Conservation (phyloP, 2,113 vertebrate genomes). For the Lonchura striata region DNA sequence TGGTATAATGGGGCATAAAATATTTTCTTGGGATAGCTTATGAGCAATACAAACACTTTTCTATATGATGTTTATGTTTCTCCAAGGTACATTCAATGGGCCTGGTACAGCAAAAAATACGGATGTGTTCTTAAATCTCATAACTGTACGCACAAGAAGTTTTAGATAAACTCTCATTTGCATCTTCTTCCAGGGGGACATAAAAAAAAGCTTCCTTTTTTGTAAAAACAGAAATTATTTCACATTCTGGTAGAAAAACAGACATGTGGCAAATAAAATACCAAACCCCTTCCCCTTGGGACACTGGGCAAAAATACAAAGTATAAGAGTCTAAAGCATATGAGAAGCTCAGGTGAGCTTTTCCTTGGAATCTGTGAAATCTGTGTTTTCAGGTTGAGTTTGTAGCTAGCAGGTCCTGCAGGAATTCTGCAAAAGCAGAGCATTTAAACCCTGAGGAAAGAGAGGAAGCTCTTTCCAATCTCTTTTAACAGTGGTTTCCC, state of each 20-base stretch:
- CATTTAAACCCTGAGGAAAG: conserved; percentile 27
- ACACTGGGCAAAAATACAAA: neutral
- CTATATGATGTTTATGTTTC: neutral
- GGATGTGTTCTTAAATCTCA: neutral
- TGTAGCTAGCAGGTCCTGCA: conserved; percentile 6
- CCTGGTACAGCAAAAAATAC: neutral
- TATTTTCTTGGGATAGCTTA: neutral
- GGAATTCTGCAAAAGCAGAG: conserved; percentile 20
- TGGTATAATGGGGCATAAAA: neutral
- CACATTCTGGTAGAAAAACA: neutral
- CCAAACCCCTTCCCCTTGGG: neutral
- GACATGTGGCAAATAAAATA: neutral
- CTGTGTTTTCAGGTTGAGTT: neutral
- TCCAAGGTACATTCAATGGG: neutral
- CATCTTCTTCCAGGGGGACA: neutral
- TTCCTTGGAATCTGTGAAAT: neutral
- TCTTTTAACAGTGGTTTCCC: conserved; percentile 40
- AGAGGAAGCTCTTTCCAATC: conserved; percentile 7
- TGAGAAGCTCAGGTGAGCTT: neutral
- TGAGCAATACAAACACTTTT: neutral
- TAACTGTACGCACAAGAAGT: neutral
- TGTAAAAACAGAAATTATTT: neutral
- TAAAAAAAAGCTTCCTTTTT: neutral
- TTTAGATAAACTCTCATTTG: neutral
- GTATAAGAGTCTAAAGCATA: neutral